Evolutionary conservation across 2,797 vertebrate genomes (phyloP).

Genomic region (Craterocephalus amniculus): DNA sequence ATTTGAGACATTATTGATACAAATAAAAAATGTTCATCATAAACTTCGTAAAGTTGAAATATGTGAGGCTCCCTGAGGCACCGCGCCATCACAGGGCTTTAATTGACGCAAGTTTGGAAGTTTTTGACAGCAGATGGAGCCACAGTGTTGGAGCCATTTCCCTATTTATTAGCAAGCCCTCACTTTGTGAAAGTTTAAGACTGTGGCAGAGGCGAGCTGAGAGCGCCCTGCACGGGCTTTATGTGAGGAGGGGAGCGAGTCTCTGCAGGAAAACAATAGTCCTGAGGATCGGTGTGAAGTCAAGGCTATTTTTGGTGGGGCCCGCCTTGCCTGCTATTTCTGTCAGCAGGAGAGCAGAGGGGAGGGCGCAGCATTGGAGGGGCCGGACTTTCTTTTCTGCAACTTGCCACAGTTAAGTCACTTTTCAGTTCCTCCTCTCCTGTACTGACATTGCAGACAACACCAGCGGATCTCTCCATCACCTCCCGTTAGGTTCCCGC

Average conservation of each 20-base stretch:
- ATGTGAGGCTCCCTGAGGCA: background rate
- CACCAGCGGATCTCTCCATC: constrained; percentile 47
- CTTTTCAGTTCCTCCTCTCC: constrained; percentile 60
- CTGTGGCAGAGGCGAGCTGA: constrained; percentile 2
- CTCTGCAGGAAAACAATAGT: constrained; percentile 72
- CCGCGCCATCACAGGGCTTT: background rate
- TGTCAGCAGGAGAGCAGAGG: constrained; percentile 73
- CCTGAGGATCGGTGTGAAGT: constrained; percentile 71
- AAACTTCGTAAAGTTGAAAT: too few relatives aligned
- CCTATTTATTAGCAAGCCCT: constrained; percentile 16
- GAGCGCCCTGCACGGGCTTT: constrained; percentile 6
- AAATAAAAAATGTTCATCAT: too few relatives aligned
- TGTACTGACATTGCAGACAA: constrained; percentile 40
- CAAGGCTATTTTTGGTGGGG: constrained; percentile 83
- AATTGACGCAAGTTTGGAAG: too few relatives aligned
- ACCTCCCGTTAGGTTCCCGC: constrained; percentile 43
- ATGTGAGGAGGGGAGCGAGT: constrained; percentile 55
- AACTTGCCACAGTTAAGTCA: constrained; percentile 70
- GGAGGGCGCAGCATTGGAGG: constrained; percentile 53
- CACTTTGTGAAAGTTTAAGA: constrained; percentile 10
- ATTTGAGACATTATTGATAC: too few relatives aligned
- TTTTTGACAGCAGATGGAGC: constrained; percentile 78
- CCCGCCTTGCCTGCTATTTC: constrained; percentile 85
- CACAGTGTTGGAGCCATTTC: constrained; percentile 46
- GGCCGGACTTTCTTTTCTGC: constrained; percentile 71